These are phyloP conservation scores for Vidua chalybeata DNA, from an alignment of 2,113 vertebrate species.

Conservation along the genomic window DNA sequence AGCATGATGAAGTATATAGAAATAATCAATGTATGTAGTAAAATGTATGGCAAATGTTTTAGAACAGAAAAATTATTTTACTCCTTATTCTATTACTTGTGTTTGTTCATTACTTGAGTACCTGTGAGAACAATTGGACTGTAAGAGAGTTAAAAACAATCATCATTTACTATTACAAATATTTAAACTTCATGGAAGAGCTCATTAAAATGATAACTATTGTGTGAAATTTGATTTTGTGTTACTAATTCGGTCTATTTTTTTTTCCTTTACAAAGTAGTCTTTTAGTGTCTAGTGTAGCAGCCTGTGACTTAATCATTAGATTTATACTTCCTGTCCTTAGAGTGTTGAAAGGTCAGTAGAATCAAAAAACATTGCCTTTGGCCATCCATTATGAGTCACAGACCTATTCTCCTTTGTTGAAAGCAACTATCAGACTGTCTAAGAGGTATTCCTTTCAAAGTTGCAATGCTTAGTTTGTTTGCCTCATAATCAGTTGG, in stretches of 20 bases:
- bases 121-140: background rate
- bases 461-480: constrained; percentile 45
- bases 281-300: constrained; percentile 6
- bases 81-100: background rate
- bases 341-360: constrained; percentile 56
- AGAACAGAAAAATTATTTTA: background rate
- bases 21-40: background rate
- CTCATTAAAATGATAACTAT: constrained; percentile 20
- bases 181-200: background rate
- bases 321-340: constrained; percentile 54
- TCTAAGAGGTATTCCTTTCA: constrained; percentile 55
- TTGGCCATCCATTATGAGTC: constrained; percentile 65
- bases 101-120: background rate
- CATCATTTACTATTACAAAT: background rate
- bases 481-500: constrained; percentile 20
- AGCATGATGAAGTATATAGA: background rate
- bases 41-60: background rate
- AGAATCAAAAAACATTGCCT: constrained; percentile 63
- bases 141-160: background rate
- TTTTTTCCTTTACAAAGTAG: background rate
- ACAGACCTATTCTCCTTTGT: constrained; percentile 38
- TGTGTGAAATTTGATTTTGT: background rate
- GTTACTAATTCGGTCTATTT: background rate
- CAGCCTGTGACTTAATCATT: constrained; percentile 34
- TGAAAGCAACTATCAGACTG: constrained; percentile 46